Base-by-base conservation (phyloP, 1,140 invertebrate genomes). In the Gonioctena quinquepunctata region DNA sequence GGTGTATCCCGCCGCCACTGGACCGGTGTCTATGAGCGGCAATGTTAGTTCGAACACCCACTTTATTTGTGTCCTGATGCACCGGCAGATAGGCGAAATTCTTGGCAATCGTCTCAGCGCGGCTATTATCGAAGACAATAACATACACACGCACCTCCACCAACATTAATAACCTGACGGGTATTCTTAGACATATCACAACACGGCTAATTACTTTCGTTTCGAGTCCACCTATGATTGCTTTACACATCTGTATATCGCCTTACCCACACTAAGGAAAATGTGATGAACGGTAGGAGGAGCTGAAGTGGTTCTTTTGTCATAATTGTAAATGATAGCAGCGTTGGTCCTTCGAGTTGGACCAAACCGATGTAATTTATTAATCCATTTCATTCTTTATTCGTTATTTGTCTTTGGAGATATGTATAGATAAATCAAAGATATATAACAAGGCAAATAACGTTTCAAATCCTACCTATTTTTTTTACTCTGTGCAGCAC, bases 41-140 rank as follows among this genome's bases (percentile, higher is more conserved):
- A 22, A 48, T 63, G 61, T 63, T 49, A 13, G 61, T 63, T 63
- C 33, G 61, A 57, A 70, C 68, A 73, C 72, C 72, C 69, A 73
- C 72, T 73, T 70, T 73, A 73, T 73, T 73, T 73, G 69, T 70
- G 65, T 70, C 64, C 33, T 49, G 25, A 63, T 63, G 61, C 61
- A 63, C 61, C 27, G 59, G 23, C 61, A 49, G 25, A 63, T 28
- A 63, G 61, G 61, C 61, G 61, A 63, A 66, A 73, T 73, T 73
- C 72, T 73, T 73, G 72, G 72, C 72, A 73, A 69, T 70, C 64
- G 72, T 66, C 69, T 66, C 67, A 57, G 72, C 19, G 60, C 61
- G 57, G 68, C 72, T 73, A 73, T 73, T 73, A 73, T 73, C 68
- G 68, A 70, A 73, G 72, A 73, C 72, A 73, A 73, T 73, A 73